Evolutionary conservation across 2,113 vertebrate genomes (phyloP).

Genomic region (Burhinus bistriatus): DNA sequence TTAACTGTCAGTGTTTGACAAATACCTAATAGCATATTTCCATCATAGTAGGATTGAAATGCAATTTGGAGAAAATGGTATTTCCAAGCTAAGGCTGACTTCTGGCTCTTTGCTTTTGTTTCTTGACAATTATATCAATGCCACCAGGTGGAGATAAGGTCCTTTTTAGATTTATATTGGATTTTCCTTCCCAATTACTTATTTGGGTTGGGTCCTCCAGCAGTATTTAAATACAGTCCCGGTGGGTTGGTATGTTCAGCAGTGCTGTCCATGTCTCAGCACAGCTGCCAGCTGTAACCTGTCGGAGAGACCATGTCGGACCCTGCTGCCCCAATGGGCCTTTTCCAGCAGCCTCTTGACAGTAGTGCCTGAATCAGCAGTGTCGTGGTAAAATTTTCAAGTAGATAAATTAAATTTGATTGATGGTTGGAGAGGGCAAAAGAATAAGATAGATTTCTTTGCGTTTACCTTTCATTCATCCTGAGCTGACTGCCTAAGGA

Average conservation of each 20-base stretch:
- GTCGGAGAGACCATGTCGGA: fast-evolving
- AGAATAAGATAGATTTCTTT: not conserved
- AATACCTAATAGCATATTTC: fast-evolving
- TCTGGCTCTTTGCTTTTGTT: not conserved
- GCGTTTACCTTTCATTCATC: not conserved
- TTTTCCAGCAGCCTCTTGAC: not conserved
- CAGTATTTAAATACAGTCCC: fast-evolving
- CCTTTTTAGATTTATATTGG: not conserved
- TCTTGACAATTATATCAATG: not conserved
- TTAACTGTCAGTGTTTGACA: not conserved
- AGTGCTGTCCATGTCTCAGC: fast-evolving
- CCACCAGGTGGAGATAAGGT: conserved; percentile 22
- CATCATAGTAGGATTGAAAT: fast-evolving
- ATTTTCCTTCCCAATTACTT: not conserved
- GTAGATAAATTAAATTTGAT: not conserved
- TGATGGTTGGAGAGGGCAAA: not conserved
- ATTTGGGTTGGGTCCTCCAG: fast-evolving
- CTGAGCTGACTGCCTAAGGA: not conserved
- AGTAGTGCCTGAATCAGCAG: not conserved
- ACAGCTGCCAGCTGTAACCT: too few relatives aligned
- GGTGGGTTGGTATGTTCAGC: fast-evolving
- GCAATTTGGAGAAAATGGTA: fast-evolving
- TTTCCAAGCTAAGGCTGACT: fast-evolving
- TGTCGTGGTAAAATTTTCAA: not conserved
- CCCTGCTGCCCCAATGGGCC: fast-evolving